phyloP scores from a whole-genome alignment of 2,888 invertebrate genomes.

The Callosobruchus maculatus region DNA sequence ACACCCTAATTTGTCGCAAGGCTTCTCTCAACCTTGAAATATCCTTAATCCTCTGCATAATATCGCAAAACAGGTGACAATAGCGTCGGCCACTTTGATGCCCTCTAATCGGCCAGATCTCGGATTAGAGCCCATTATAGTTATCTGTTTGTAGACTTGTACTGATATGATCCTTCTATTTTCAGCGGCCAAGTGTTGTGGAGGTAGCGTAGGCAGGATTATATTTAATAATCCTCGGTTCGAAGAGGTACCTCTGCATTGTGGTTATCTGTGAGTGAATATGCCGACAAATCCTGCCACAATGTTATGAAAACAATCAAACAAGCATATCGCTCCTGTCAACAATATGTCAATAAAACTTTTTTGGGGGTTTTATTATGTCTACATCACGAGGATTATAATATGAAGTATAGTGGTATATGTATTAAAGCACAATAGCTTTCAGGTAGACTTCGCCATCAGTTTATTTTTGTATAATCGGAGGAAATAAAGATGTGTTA shows the following conservation, averaged over 20 bases:
- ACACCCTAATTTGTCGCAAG: not conserved
- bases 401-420: too few relatives aligned
- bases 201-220: not conserved
- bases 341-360: too few relatives aligned
- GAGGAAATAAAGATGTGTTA: too few relatives aligned
- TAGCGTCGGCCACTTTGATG: not conserved
- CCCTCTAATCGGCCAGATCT: not conserved
- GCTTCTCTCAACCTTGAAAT: not conserved
- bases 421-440: too few relatives aligned
- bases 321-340: too few relatives aligned
- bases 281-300: too few relatives aligned
- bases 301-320: too few relatives aligned
- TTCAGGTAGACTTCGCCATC: too few relatives aligned
- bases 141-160: slow-evolving; percentile 26
- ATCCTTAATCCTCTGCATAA: not conserved
- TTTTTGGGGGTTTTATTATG: too few relatives aligned
- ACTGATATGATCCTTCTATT: slow-evolving; percentile 20
- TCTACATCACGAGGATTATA: too few relatives aligned
- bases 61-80: not conserved
- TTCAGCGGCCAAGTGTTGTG: not conserved
- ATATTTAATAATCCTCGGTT: not conserved
- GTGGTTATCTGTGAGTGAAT: not conserved
- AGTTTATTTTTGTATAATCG: too few relatives aligned
- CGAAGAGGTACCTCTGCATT: not conserved
- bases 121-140: slow-evolving; percentile 11